Conservation (phyloP, 2,797 vertebrate species). For the Hirundo rustica region DNA sequence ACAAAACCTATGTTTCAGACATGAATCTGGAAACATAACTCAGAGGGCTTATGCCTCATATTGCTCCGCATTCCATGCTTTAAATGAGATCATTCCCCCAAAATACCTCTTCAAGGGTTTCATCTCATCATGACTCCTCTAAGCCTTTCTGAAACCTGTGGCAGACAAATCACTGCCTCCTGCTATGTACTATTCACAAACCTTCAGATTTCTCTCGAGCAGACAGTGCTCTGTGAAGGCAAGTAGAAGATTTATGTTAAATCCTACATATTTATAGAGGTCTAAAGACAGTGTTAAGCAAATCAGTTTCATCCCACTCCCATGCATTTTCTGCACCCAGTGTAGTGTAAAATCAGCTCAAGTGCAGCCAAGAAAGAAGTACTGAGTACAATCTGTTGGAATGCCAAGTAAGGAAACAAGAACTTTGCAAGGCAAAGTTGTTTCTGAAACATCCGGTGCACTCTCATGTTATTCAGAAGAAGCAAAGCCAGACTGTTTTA, state of each 20-base stretch:
- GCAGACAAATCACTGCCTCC: not conserved
- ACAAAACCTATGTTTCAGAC: not conserved
- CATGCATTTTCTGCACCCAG: not conserved
- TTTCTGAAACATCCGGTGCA: not conserved
- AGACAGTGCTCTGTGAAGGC: not conserved
- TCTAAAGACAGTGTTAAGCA: not conserved
- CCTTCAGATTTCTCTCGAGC: not conserved
- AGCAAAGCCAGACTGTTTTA: not conserved
- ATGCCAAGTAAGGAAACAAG: not conserved
- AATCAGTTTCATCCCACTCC: not conserved
- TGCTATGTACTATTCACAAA: not conserved
- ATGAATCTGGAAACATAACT: not conserved
- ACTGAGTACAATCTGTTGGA: not conserved
- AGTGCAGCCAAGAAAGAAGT: not conserved
- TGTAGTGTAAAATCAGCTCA: not conserved
- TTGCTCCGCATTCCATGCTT: not conserved
- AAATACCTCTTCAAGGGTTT: not conserved
- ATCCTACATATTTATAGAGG: not conserved
- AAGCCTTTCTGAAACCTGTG: not conserved
- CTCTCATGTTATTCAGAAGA: not conserved
- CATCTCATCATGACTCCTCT: not conserved
- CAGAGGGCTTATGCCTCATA: not conserved
- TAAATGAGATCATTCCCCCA: not conserved
- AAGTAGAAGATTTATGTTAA: not conserved
- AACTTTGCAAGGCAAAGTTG: not conserved